Percentiles rank a stretch among this genome's conserved stretches.
These are phyloP conservation scores for Parazoanthus swiftii DNA, from an alignment of 92 coral and sea anemone genomes.

Conservation along the genomic window DNA sequence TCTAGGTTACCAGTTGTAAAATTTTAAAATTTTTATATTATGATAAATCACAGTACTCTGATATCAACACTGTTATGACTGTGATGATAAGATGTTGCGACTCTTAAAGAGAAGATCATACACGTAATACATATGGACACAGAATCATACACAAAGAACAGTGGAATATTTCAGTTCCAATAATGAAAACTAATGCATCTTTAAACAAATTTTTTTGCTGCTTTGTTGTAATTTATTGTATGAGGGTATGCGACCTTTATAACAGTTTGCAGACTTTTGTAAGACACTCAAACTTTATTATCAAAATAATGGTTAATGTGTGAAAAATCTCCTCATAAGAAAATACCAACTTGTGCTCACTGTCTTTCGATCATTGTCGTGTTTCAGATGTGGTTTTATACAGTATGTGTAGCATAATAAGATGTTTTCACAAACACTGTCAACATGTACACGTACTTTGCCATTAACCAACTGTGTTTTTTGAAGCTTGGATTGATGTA, in stretches of 20 bases:
- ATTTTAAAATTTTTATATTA: conserved; percentile 3
- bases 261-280: background rate
- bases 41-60: background rate
- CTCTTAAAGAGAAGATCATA: conserved; percentile 14
- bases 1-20: conserved; percentile 18
- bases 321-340: background rate
- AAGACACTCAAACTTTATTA: background rate
- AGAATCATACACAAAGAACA: background rate
- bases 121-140: background rate
- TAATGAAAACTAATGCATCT: background rate
- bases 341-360: no score
- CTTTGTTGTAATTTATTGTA: background rate
- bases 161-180: background rate
- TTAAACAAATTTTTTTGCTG: background rate
- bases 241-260: background rate
- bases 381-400: background rate
- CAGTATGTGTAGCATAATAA: background rate
- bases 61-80: background rate
- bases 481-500: no score
- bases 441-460: background rate
- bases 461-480: background rate
- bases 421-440: background rate
- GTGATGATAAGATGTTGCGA: background rate
- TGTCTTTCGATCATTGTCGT: background rate
- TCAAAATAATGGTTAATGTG: no score